Base-by-base conservation (phyloP, 2,113 vertebrate genomes). In the Pimephales promelas region DNA sequence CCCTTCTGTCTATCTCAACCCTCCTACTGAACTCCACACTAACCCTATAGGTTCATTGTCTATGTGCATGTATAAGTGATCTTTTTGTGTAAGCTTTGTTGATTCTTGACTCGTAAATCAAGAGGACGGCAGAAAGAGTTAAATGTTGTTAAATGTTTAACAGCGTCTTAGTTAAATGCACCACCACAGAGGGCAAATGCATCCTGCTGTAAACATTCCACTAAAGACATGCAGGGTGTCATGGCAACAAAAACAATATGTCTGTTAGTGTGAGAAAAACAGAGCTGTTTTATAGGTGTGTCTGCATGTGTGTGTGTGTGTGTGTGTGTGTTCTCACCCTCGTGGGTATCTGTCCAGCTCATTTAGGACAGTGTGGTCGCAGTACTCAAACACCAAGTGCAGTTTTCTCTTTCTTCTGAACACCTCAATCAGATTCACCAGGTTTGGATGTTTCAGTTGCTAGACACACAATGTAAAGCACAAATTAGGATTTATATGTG, bases 301-400 rank as follows among this genome's bases (percentile, higher is more conserved):
- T 56, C 31, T 40, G 14, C 9, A 7, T 78, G 34, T 78, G 5
- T 22, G 40, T 80, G 59, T 62, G 24, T 52, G 73, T 52, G 61
- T 81, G 70, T 68, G 16, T 45, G 28, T 56, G 9, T 43, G 5
- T 34, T 87, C 93, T 72, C 94, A 99, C 98, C 97, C 97, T 83
- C 86, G 87, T 3, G 96, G 96, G 83, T 99, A 94, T 83, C 93
- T 94, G 91, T 97, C 95, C 91, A 99, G 91, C 89, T 99, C 96
- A 0, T 97, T 96, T 56, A 99, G 97, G 31, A 98, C 96, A 0
- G 97, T 99, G 94, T 96, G 96, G 83, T 98, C 97, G 0, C 98
- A 99, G 92, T 97, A 99, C 74, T 99, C 97, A 0, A 99, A 97
- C 77, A 99, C 97, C 78, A 99, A 92, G 88, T 99, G 97, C 28